Evolutionary conservation across 2,113 vertebrate genomes (phyloP).

Genomic region (Apeltes quadracus): DNA sequence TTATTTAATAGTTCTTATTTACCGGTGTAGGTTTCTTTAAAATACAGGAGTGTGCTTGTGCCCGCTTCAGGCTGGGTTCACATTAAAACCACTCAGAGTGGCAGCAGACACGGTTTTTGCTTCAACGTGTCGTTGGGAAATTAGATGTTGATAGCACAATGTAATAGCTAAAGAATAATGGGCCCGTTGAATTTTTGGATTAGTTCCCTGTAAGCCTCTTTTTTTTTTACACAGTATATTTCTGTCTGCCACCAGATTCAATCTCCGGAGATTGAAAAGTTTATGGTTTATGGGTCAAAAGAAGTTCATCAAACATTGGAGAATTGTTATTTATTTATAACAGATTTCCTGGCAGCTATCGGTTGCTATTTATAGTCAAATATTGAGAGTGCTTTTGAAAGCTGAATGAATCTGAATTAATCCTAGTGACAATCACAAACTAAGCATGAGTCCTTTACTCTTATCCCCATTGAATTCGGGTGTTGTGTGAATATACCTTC

Average conservation of each 20-base stretch:
- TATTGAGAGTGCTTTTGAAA: neutral
- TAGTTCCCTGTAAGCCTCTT: neutral
- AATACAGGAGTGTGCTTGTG: neutral
- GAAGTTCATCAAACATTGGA: neutral
- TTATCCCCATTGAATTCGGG: neutral
- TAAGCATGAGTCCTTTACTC: neutral
- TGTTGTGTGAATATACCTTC: neutral
- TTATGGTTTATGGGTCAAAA: neutral
- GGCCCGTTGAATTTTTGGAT: neutral
- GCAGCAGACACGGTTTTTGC: neutral
- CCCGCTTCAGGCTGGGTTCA: neutral
- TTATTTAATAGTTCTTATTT: slow-evolving; percentile 46
- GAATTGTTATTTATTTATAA: no score
- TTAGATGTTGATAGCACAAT: neutral
- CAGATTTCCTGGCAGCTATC: no score
- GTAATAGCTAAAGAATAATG: neutral
- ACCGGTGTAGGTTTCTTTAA: slow-evolving; percentile 9
- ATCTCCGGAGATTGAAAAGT: neutral
- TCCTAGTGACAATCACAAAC: neutral
- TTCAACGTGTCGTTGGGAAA: neutral
- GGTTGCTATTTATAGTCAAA: neutral
- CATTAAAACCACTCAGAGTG: neutral
- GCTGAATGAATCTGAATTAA: neutral
- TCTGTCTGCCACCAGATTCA: neutral
- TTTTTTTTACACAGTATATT: neutral